phyloP scores from a whole-genome alignment of 2,888 invertebrate species.

The Onchidella celtica region DNA sequence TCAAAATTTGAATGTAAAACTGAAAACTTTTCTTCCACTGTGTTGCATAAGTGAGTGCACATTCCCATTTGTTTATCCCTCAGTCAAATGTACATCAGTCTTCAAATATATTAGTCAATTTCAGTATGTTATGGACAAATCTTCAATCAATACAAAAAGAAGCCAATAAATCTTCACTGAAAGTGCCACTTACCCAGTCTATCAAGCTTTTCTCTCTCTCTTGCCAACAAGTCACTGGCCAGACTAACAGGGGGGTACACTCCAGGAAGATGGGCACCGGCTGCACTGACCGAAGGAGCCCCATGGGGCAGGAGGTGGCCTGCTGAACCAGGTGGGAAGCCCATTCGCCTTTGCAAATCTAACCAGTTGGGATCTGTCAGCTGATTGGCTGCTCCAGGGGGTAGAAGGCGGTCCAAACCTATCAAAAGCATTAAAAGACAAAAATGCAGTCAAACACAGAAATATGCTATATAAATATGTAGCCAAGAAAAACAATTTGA shows the following conservation, averaged over 20 bases:
- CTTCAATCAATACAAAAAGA: no score
- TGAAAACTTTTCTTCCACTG: no score
- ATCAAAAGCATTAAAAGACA: no score
- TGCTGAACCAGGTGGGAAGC: slow-evolving; percentile 78
- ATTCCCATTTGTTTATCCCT: no score
- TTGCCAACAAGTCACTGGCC: slow-evolving; percentile 86
- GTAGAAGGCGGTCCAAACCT: slow-evolving; percentile 75
- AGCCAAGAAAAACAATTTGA: background rate
- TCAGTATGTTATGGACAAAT: no score
- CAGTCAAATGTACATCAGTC: no score
- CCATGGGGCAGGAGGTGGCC: slow-evolving; percentile 79
- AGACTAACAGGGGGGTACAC: slow-evolving; percentile 83
- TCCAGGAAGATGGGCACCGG: slow-evolving; percentile 82
- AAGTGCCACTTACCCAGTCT: slow-evolving; percentile 80
- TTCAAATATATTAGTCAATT: no score
- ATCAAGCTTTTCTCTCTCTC: slow-evolving; percentile 93
- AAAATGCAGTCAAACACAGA: background rate
- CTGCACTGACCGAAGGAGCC: slow-evolving; percentile 70
- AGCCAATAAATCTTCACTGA: no score
- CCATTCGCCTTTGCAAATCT: slow-evolving; percentile 87
- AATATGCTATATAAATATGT: background rate
- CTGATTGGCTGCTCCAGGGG: slow-evolving; percentile 64
- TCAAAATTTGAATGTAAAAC: no score
- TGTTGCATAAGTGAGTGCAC: no score
- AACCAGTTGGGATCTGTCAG: slow-evolving; percentile 85